Conservation (phyloP, 64 coral and sea anemone genomes). For the Astreopora myriophthalma region DNA sequence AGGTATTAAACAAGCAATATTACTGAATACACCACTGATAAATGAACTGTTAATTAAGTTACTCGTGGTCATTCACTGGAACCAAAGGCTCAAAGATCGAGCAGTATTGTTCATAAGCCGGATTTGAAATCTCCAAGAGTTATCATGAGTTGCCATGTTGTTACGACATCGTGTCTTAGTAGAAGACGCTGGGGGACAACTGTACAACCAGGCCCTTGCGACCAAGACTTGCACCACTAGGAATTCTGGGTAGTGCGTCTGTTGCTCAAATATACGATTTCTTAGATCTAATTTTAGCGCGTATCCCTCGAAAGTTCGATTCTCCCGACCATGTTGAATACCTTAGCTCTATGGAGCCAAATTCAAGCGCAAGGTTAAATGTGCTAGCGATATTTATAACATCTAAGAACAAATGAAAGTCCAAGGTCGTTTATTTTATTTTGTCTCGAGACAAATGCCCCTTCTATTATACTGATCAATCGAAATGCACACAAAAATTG, state of each 20-base stretch:
- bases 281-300: not conserved
- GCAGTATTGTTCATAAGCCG: no score
- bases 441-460: not conserved
- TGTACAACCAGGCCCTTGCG: no score
- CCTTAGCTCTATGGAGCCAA: not conserved
- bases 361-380: not conserved
- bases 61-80: conserved; percentile 49
- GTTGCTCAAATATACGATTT: not conserved
- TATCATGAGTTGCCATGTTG: not conserved
- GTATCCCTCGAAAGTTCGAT: not conserved
- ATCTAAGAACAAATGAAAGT: not conserved
- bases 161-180: not conserved
- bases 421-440: not conserved
- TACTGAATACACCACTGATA: conserved; percentile 60
- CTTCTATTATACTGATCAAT: not conserved
- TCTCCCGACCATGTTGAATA: not conserved
- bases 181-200: no score
- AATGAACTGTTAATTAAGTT: conserved; percentile 72
- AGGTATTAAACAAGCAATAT: conserved; percentile 68
- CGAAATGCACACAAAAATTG: not conserved
- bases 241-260: no score
- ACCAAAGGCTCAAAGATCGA: no score
- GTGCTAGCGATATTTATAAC: not conserved
- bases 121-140: no score
- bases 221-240: no score